phyloP scores from a whole-genome alignment of 2,797 vertebrate species.

The Myripristis jacobus region DNA sequence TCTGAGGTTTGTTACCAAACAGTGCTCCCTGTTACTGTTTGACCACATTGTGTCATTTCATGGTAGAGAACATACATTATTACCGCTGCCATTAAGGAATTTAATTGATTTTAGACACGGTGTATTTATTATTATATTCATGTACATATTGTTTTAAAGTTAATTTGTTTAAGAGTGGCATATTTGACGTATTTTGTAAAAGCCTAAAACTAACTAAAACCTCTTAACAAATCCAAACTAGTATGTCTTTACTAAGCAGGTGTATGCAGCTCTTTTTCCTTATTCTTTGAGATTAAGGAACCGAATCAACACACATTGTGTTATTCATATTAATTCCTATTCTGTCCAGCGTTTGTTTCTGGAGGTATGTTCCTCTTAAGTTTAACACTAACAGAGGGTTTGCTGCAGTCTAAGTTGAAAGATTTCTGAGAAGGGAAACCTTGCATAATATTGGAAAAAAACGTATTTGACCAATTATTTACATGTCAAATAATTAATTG shows the following conservation, averaged over 20 bases:
- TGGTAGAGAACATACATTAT: conserved; percentile 20
- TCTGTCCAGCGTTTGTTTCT: conserved; percentile 51
- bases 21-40: background rate
- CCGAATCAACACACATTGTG: conserved; percentile 68
- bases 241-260: conserved; percentile 77
- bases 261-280: conserved; percentile 67
- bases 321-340: conserved; percentile 66
- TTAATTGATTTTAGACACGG: conserved; percentile 43
- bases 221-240: conserved; percentile 78
- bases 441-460: conserved; percentile 49
- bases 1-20: conserved; percentile 25
- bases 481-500: conserved; percentile 46
- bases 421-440: conserved; percentile 43
- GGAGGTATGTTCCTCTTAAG: conserved; percentile 52
- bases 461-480: conserved; percentile 74
- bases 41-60: conserved; percentile 14
- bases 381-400: conserved; percentile 32
- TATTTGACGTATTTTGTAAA: conserved; percentile 66
- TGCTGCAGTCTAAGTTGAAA: conserved; percentile 36
- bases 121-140: conserved; percentile 66
- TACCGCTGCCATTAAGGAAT: conserved; percentile 37
- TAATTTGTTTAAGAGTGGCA: conserved; percentile 53
- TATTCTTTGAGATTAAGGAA: conserved; percentile 57
- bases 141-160: conserved; percentile 73
- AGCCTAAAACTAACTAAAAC: conserved; percentile 67